phyloP scores from a whole-genome alignment of 92 coral and sea anemone species.

The Zoanthus gigantus region DNA sequence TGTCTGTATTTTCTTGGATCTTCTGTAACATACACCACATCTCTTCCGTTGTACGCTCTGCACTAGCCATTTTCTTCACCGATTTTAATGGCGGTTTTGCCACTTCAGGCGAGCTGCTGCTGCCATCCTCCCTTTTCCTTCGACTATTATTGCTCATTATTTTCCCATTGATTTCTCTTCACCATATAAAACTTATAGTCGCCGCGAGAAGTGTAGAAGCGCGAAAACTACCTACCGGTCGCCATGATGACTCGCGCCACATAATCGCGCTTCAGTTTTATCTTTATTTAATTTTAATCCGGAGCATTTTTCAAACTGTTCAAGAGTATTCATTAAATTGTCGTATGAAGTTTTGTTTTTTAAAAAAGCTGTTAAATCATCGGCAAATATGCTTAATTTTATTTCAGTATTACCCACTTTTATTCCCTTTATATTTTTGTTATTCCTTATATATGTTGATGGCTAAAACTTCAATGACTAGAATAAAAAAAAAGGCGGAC shows the following conservation, averaged over 20 bases:
- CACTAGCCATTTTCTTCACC: neutral
- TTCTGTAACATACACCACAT: neutral
- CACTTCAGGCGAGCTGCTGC: neutral
- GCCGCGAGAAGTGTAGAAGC: constrained; percentile 4
- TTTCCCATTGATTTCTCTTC: neutral
- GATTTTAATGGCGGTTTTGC: constrained; percentile 15
- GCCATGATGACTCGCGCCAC: constrained; percentile 11
- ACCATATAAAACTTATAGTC: neutral
- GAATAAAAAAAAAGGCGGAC: too few relatives aligned
- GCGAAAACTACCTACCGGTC: neutral
- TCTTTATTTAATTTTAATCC: too few relatives aligned
- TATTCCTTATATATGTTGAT: too few relatives aligned
- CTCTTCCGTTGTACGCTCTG: neutral
- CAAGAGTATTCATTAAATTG: too few relatives aligned
- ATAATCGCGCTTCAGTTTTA: too few relatives aligned
- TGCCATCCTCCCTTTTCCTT: constrained; percentile 8
- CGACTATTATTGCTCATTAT: neutral
- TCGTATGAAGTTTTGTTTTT: too few relatives aligned
- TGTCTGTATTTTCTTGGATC: constrained; percentile 7
- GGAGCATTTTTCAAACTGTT: too few relatives aligned
- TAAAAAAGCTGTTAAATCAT: too few relatives aligned
- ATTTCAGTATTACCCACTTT: too few relatives aligned
- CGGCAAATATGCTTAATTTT: too few relatives aligned
- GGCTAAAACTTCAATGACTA: too few relatives aligned
- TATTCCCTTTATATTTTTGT: too few relatives aligned